Percentiles rank a stretch among this genome's conserved stretches.
Conservation (phyloP, 92 coral and sea anemone genomes). For the Umimayanthus kanabou region DNA sequence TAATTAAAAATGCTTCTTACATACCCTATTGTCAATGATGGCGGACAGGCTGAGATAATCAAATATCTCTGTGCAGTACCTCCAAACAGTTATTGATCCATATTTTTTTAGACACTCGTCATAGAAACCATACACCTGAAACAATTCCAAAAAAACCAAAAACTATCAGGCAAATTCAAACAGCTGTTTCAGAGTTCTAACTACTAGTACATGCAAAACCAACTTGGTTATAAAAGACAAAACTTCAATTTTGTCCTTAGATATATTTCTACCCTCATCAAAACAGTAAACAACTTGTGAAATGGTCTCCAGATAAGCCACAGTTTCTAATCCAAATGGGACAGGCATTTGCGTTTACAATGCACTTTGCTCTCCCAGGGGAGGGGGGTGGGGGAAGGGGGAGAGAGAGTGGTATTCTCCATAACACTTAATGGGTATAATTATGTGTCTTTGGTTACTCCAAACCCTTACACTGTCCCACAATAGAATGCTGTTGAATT, state of each 20-base stretch:
- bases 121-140: slow-evolving; percentile 97
- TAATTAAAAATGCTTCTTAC: not conserved
- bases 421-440: no score
- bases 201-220: not conserved
- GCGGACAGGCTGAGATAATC: slow-evolving; percentile 98
- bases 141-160: not conserved
- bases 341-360: no score
- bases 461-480: no score
- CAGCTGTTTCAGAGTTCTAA: no score
- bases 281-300: not conserved
- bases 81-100: slow-evolving; percentile 99
- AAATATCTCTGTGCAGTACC: slow-evolving; percentile 99
- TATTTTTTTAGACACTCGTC: slow-evolving; percentile 98
- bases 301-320: no score
- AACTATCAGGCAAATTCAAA: not conserved
- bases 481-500: no score
- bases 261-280: not conserved
- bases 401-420: no score
- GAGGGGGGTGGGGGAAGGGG: no score
- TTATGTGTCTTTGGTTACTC: no score
- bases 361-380: no score
- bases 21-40: slow-evolving; percentile 95
- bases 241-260: not conserved
- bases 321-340: no score
- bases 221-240: not conserved